These are phyloP conservation scores for Incurvaria masculella DNA, from an alignment of 2,888 invertebrate genomes.

Conservation along the genomic window DNA sequence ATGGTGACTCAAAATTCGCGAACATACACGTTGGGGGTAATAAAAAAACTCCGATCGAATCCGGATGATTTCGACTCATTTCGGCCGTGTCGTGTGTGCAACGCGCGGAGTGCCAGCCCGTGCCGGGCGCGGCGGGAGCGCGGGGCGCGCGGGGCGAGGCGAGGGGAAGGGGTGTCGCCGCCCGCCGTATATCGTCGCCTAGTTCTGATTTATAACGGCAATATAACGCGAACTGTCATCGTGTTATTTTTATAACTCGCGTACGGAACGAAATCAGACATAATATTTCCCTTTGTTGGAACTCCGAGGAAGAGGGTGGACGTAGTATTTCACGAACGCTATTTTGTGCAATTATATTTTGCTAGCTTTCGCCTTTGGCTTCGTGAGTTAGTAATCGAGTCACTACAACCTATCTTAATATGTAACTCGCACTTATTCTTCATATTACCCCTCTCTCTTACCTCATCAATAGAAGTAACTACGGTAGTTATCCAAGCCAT, in stretches of 20 bases:
- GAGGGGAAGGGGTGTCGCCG: slow-evolving; percentile 20
- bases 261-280: slow-evolving; percentile 21
- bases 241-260: slow-evolving; percentile 49
- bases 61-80: too few species aligned
- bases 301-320: not conserved
- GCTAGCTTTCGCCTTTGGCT: too few species aligned
- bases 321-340: not conserved
- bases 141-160: not conserved
- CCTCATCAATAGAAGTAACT: too few species aligned
- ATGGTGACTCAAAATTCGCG: not conserved
- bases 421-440: too few species aligned
- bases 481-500: too few species aligned
- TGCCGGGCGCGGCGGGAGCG: not conserved
- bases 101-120: too few species aligned
- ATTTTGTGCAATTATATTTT: not conserved
- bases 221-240: slow-evolving; percentile 50
- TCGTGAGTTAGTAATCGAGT: too few species aligned
- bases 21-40: not conserved
- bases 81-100: too few species aligned
- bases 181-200: slow-evolving; percentile 11
- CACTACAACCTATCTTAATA: too few species aligned
- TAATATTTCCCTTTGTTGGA: not conserved
- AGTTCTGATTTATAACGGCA: slow-evolving; percentile 49
- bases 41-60: too few species aligned
- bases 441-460: too few species aligned